These are phyloP conservation scores for Capreolus pygargus DNA, from an alignment of 2,113 vertebrate species.

Conservation along the genomic window DNA sequence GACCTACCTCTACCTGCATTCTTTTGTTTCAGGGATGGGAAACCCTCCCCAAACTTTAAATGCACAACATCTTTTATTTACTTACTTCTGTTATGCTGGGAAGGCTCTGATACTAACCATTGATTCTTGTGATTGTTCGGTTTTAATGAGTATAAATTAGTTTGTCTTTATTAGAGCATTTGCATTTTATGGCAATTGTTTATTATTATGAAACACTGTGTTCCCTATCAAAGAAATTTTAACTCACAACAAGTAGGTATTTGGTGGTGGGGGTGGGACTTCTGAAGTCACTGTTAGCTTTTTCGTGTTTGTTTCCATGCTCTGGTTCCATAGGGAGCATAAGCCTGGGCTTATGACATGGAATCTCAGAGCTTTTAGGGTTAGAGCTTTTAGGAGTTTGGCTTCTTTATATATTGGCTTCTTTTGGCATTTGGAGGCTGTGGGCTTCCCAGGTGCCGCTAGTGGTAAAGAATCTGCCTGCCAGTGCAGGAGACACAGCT, in stretches of 20 bases:
- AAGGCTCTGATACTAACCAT: neutral
- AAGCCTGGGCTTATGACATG: neutral
- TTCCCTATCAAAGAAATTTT: conserved; percentile 9
- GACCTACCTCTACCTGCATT: neutral
- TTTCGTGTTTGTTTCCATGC: neutral
- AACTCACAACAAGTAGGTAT: neutral
- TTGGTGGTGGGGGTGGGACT: neutral
- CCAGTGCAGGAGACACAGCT: neutral
- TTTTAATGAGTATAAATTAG: neutral
- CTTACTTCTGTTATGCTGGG: neutral
- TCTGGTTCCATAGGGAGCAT: neutral
- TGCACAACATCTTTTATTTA: neutral
- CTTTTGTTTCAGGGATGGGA: neutral
- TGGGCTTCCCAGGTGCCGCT: neutral
- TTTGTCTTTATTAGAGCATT: neutral
- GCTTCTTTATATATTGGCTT: neutral
- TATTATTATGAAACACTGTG: conserved; percentile 1
- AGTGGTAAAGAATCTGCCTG: neutral
- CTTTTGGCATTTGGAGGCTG: neutral
- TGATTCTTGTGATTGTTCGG: neutral
- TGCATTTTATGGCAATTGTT: neutral
- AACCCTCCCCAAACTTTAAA: neutral
- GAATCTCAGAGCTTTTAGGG: neutral
- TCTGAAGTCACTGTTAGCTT: neutral
- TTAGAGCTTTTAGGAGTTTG: too few relatives aligned